Base-by-base conservation (phyloP, 2,888 invertebrate species). In the Drosophila nr. perissopoda region DNA sequence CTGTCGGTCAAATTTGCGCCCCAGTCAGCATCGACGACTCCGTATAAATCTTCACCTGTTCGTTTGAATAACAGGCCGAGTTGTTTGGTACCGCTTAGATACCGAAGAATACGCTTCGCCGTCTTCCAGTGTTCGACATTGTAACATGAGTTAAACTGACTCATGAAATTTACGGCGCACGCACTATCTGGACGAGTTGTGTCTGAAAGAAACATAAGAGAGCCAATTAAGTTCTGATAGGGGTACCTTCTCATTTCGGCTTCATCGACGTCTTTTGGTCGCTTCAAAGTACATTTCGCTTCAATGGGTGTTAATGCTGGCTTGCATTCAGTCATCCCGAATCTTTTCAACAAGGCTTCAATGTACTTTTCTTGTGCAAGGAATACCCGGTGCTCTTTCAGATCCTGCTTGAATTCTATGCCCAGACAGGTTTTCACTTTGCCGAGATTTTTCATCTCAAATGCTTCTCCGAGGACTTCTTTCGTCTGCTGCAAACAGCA, bases 401-500 rank as follows among this genome's bases (percentile, higher is more conserved):
- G 16, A 29, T 54, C 2, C 16, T 38, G 56, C 8, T 56, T 25
- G n/a, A 61, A 53, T 16, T 53, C 27, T 21, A 53, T 53, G 21
- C 59, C 53, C 29, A 59, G 16, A 4, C 58, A 58, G 25, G 31
- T 54, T n/a, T 42, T 54, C 25, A 53, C 53, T 21, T 31, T 21
- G 3, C 29, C 8, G 16, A 40, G 16, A 40, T 52, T n/a, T 16
- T 48, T 27, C 8, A 27, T 16, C 16, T 48, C 18, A 25, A 27
- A 27, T 25, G 8, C 48, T 13, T 48, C 4, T 27, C 25, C 25
- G 13, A 45, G n/a, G 6, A 25, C 13, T 45, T 6, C 27, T 10
- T 49, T 59, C 2, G 31, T 16, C 33, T 29, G 34, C 18, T 49
- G 34, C 49, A 59, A 7, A 36, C 49, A 49, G n/a, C n/a, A n/a